Base-by-base conservation (phyloP, 2,797 vertebrate genomes). In the Oreortyx pictus region DNA sequence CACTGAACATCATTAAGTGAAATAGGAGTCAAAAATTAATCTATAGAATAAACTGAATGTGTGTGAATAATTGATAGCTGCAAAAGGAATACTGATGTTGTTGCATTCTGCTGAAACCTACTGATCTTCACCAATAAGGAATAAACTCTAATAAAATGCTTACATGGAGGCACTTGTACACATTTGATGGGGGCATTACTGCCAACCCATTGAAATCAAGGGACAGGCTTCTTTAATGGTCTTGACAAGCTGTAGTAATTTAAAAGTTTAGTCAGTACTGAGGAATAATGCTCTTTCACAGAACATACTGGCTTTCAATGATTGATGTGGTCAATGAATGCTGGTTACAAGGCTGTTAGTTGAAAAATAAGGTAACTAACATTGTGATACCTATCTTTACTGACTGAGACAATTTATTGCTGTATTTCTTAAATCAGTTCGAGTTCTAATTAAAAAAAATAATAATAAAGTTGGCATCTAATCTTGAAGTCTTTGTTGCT, bases 381-480 rank as follows among this genome's bases (percentile, higher is more conserved):
- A 23, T 11, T 81, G 31, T 9, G 11, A 19, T 66, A 56, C 3
- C 41, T 70, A 5, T 43, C 25, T 50, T 50, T 50, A 41, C 39
- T 39, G 39, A 39, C 39, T 41, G 39, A 14, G 39, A 41, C 39
- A 41, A 41, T 13, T 39, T 39, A 39, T 41, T 41, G 13, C 39
- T 41, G 39, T 41, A 41, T 41, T 41, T 41, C 39, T 41, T 41
- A 41, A 41, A 41, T 41, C 14, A 41, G 39, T 41, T 39, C 9
- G 52, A 24, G 24, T 14, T 75, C 46, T 57, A 0, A 9, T 75
- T 78, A 56, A 60, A 84, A 43, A 37, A 37, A 37, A 37, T n/a
- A n/a, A n/a, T n/a, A 0, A 0, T 22, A 60, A 43, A 62, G 14
- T 11, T 62, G n/a, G 11, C 8, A 8, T 49, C 16, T 70, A 41